A percentile compares a stretch with the other conserved stretches of the same genome.
Conservation (phyloP, 2,113 vertebrate species). For the Taurulus bubalis region DNA sequence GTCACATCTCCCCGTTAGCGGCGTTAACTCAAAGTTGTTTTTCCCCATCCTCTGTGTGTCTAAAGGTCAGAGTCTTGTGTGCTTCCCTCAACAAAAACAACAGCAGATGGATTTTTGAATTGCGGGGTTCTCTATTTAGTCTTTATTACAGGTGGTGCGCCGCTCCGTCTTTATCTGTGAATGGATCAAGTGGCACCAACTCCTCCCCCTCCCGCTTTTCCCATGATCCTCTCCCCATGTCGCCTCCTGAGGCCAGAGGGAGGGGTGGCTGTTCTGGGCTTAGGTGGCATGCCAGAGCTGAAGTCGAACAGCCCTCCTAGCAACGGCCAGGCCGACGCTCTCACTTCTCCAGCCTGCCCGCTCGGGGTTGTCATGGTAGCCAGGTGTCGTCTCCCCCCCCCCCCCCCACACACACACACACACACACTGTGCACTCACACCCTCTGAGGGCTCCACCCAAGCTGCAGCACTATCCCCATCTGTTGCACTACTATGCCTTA, state of each 20-base stretch:
- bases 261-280: slow-evolving; percentile 13
- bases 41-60: slow-evolving; percentile 1
- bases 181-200: slow-evolving; percentile 58
- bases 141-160: slow-evolving; percentile 55
- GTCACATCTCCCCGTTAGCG: slow-evolving; percentile 30
- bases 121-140: slow-evolving; percentile 26
- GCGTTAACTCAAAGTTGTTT: neutral
- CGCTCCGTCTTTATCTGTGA: slow-evolving; percentile 64
- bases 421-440: slow-evolving; percentile 41
- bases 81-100: slow-evolving; percentile 56
- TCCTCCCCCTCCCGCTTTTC: slow-evolving; percentile 59
- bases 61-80: slow-evolving; percentile 35
- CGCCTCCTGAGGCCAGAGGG: slow-evolving; percentile 58
- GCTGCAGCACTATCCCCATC: slow-evolving; percentile 81
- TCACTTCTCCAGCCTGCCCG: slow-evolving; percentile 65
- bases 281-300: slow-evolving; percentile 76
- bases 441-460: slow-evolving; percentile 76
- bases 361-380: slow-evolving; percentile 79
- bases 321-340: slow-evolving; percentile 64
- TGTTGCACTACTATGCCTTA: slow-evolving; percentile 85
- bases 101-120: slow-evolving; percentile 63
- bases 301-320: slow-evolving; percentile 70
- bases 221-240: slow-evolving; percentile 63
- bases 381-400: slow-evolving; percentile 76
- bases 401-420: slow-evolving; percentile 10